Percentiles rank a stretch among this genome's conserved stretches.
Evolutionary conservation across 2,113 vertebrate species (phyloP).

Genomic region (Myrmecobius fasciatus): DNA sequence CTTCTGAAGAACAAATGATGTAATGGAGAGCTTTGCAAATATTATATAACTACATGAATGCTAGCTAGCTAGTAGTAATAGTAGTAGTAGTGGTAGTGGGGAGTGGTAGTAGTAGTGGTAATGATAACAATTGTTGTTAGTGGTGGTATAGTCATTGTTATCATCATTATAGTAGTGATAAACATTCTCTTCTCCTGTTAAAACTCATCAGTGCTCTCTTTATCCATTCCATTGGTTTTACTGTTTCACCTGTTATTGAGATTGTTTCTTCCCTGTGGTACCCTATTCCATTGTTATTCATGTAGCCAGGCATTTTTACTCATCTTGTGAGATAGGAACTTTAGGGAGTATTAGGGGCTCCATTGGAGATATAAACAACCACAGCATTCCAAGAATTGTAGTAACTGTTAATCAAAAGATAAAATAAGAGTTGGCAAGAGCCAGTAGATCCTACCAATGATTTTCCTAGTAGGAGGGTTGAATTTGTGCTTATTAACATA

Average conservation of each 20-base stretch:
- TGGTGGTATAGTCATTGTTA: too few species aligned
- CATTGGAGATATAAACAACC: neutral
- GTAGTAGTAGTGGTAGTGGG: neutral
- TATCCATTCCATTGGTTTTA: slow-evolving; percentile 29
- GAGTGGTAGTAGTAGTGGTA: too few species aligned
- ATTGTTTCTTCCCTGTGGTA: neutral
- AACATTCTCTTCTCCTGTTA: neutral
- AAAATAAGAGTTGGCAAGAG: slow-evolving; percentile 38
- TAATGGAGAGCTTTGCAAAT: neutral
- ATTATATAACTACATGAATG: neutral
- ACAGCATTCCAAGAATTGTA: neutral
- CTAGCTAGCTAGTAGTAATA: neutral
- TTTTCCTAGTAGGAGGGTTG: slow-evolving; percentile 57
- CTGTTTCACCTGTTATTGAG: neutral
- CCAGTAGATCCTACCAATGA: slow-evolving; percentile 26
- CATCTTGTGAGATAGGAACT: slow-evolving; percentile 11
- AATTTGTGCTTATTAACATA: slow-evolving; percentile 41
- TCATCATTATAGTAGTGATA: neutral
- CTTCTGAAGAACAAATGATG: neutral
- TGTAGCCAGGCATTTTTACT: neutral
- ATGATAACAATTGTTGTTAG: too few species aligned
- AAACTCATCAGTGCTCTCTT: neutral
- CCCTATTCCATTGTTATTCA: neutral
- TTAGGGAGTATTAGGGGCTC: neutral
- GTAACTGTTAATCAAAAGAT: slow-evolving; percentile 45